These are phyloP conservation scores for Epinephelus coioides DNA, from an alignment of 2,797 vertebrate genomes.

Conservation along the genomic window DNA sequence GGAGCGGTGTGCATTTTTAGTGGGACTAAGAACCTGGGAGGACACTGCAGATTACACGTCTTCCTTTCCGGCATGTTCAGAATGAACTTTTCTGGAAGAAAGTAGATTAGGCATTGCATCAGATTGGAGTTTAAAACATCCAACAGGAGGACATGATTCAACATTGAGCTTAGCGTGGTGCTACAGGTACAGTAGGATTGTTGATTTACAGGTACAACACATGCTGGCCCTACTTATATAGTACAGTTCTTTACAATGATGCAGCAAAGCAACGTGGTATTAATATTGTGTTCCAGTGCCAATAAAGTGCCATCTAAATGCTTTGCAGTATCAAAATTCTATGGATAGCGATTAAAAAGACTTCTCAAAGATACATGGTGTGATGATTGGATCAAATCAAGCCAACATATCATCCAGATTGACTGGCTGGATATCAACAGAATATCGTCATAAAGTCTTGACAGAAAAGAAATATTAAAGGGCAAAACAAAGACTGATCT, in stretches of 20 bases:
- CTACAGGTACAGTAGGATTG: neutral
- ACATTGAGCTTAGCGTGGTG: neutral
- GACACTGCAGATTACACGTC: slow-evolving; percentile 81
- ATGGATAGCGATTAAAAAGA: neutral
- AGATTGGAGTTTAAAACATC: neutral
- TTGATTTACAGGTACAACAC: neutral
- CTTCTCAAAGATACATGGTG: neutral
- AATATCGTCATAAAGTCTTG: neutral
- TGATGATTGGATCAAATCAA: neutral
- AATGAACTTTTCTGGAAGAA: slow-evolving; percentile 84
- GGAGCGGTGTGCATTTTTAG: slow-evolving; percentile 91
- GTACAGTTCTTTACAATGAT: neutral
- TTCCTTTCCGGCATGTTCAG: slow-evolving; percentile 81
- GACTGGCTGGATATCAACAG: neutral
- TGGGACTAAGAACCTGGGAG: slow-evolving; percentile 89
- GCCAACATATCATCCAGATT: neutral
- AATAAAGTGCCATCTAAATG: neutral
- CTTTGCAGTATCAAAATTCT: neutral
- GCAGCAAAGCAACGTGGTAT: neutral
- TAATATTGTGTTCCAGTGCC: neutral
- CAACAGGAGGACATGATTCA: neutral
- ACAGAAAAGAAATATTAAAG: neutral
- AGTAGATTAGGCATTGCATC: neutral
- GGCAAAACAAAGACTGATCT: neutral
- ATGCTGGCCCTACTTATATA: neutral